Percentiles rank a stretch among this genome's conserved stretches.
phyloP scores from a whole-genome alignment of 2,888 invertebrate species.

The Eueremaeus valkanovi region DNA sequence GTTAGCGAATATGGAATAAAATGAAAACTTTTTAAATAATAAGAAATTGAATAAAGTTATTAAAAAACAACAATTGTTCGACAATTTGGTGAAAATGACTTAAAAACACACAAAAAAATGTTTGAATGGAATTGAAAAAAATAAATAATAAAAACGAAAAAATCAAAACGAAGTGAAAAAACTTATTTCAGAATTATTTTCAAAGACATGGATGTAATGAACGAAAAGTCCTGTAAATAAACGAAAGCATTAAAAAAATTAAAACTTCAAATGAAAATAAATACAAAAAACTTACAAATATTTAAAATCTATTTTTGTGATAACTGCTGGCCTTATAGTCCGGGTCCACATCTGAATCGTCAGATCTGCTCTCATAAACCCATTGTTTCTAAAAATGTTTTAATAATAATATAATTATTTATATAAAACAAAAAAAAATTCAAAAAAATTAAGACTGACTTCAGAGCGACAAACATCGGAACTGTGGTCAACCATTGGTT shows the following conservation, averaged over 20 bases:
- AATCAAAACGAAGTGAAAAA: not conserved
- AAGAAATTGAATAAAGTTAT: no score
- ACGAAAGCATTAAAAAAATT: no score
- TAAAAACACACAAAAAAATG: not conserved
- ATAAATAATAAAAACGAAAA: not conserved
- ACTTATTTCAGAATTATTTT: not conserved
- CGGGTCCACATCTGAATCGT: not conserved
- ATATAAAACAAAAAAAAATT: not conserved
- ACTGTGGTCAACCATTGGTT: not conserved
- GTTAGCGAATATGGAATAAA: no score
- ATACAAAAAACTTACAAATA: not conserved
- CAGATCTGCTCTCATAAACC: not conserved
- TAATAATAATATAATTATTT: not conserved
- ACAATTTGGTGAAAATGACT: not conserved
- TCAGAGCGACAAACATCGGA: not conserved
- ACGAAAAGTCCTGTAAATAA: not conserved
- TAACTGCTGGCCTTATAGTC: not conserved
- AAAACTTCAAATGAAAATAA: not conserved
- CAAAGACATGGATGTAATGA: not conserved
- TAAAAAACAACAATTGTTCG: not conserved
- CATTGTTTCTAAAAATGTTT: not conserved
- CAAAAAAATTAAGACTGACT: not conserved
- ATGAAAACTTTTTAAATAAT: no score
- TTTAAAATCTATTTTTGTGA: not conserved
- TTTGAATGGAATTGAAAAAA: not conserved